Conservation (phyloP, 2,888 invertebrate species). For the Phyllotreta cruciferae region DNA sequence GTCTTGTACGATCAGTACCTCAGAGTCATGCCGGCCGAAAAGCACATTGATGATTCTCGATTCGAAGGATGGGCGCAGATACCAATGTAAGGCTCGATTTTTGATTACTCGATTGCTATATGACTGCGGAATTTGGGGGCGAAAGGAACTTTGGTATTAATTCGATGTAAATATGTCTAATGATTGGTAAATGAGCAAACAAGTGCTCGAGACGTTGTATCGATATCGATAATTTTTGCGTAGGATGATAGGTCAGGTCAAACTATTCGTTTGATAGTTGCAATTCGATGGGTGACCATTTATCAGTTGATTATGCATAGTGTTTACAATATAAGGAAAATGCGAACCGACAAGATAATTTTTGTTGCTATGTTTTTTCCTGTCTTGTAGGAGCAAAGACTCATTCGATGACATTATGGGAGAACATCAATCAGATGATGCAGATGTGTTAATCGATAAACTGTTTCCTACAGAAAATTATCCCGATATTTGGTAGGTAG, state of each 20-base stretch:
- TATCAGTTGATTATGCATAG: no score
- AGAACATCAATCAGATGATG: slow-evolving; percentile 15
- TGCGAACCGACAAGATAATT: neutral
- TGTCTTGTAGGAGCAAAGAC: slow-evolving; percentile 21
- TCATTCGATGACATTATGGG: slow-evolving; percentile 17
- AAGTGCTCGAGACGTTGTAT: neutral
- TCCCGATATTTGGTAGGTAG: slow-evolving; percentile 26
- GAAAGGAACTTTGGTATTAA: no score
- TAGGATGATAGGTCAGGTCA: neutral
- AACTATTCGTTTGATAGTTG: no score
- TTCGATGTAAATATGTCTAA: no score
- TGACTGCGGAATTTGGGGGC: no score
- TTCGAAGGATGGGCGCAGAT: slow-evolving; percentile 76
- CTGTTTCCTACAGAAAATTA: slow-evolving; percentile 28
- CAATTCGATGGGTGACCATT: no score
- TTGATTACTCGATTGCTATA: slow-evolving; percentile 10
- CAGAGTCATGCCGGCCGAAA: slow-evolving; percentile 59
- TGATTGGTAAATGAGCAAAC: neutral
- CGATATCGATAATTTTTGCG: neutral
- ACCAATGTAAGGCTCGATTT: slow-evolving; percentile 56
- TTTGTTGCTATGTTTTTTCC: slow-evolving; percentile 24
- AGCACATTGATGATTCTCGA: slow-evolving; percentile 48
- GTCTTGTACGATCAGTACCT: slow-evolving; percentile 79
- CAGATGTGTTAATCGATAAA: slow-evolving; percentile 19
- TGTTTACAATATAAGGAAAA: no score